Conservation (phyloP, 2,113 vertebrate genomes). For the Bambusicola thoracicus region DNA sequence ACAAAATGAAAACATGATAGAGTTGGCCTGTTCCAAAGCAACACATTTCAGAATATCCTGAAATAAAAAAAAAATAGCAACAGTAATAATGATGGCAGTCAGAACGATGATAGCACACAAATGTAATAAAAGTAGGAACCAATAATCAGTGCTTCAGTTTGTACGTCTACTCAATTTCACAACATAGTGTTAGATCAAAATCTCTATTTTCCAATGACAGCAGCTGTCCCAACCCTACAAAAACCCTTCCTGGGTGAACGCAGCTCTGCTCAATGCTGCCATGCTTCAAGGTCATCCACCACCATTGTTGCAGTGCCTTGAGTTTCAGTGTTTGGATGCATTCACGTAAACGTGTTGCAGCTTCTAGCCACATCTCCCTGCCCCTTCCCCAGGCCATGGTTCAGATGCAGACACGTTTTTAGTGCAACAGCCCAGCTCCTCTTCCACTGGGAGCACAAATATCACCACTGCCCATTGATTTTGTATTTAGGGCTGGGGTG, state of each 20-base stretch:
- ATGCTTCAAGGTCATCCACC: not conserved
- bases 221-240: not conserved
- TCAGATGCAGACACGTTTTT: not conserved
- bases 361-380: not conserved
- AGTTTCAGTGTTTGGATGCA: not conserved
- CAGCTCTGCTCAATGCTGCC: not conserved
- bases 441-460: not conserved
- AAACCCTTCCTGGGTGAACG: not conserved
- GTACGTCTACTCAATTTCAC: not conserved
- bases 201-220: constrained; percentile 11
- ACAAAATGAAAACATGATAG: constrained; percentile 52
- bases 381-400: not conserved
- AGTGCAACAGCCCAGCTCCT: not conserved
- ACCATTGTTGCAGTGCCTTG: not conserved
- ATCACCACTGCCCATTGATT: not conserved
- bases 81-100: constrained; percentile 10
- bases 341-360: not conserved
- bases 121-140: not conserved
- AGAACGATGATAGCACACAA: not conserved
- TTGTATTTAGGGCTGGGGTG: not conserved
- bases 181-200: not conserved
- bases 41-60: constrained; percentile 25
- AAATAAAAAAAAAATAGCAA: not conserved
- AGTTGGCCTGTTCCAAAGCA: constrained; percentile 50
- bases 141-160: not conserved